Base-by-base conservation (phyloP, 1,140 invertebrate genomes). In the Aphaenogaster floridana region DNA sequence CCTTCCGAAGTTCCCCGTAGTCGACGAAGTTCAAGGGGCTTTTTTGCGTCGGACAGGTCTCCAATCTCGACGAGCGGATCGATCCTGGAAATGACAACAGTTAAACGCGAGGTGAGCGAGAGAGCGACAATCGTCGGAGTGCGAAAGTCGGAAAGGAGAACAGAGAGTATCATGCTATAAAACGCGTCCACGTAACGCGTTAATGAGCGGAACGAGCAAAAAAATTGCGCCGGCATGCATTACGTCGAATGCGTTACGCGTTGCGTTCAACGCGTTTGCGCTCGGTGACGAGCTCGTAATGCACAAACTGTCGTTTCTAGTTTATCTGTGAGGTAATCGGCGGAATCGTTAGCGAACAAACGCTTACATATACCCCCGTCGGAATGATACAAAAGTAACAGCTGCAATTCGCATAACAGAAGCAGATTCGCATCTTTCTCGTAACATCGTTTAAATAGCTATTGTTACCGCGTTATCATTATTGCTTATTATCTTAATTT, bases 51-150 rank as follows among this genome's bases (percentile, higher is more conserved):
- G 39, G 45, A 15, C 66, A 42, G 48, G 78, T 28, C 28, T 28
- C 28, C 66, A 52, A 28, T 21, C 52, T 48, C 79, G 79, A 81
- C 48, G 69, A 59, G 54, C 68, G 68, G 42, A 8, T 48, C 54
- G 54, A 84, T 76, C 80, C 80, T 84, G 80, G 4, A 84, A 84
- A 84, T 45, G 69, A 76, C 71, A 83, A 48, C 42, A 15, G 17
- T 28, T 48, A 48, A 72, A 72, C 17, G 17, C 3, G 2, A 36
- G 28, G 0, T 54, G 48, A 36, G 39, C 6, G 28, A 74, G 34
- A 36, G 34, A 80, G 42, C 9, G 54, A 61, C 34, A 52, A 72
- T 61, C 34, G 57, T 83, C 64, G n/a, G 5, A 50, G 6, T 3
- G 34, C 3, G 42, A 39, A 2, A 4, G 13, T 17, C 28, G 5